phyloP scores from a whole-genome alignment of 2,888 invertebrate genomes.

The Ethmia dodecea region DNA sequence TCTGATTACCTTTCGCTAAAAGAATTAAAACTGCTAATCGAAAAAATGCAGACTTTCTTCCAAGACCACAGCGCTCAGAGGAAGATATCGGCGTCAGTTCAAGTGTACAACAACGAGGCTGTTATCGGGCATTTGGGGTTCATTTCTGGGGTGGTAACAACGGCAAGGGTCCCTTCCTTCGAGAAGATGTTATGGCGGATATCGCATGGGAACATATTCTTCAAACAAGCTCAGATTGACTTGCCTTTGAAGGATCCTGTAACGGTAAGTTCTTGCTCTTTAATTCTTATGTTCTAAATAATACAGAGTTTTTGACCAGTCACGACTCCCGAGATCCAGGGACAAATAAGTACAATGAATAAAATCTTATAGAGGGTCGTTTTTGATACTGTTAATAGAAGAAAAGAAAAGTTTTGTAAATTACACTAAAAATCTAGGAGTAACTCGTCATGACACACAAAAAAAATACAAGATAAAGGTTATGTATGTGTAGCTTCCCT shows the following conservation, averaged over 20 bases:
- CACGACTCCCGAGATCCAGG: too few relatives aligned
- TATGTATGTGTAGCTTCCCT: too few relatives aligned
- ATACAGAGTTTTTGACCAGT: too few relatives aligned
- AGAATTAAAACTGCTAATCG: conserved; percentile 60
- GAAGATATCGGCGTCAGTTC: conserved; percentile 65
- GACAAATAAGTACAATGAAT: too few relatives aligned
- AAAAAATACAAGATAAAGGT: too few relatives aligned
- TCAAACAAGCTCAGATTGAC: conserved; percentile 67
- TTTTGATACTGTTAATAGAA: too few relatives aligned
- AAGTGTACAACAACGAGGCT: conserved; percentile 61
- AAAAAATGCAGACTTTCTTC: conserved; percentile 67
- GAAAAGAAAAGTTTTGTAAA: too few relatives aligned
- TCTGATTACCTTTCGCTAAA: conserved; percentile 61
- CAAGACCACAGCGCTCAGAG: conserved; percentile 80
- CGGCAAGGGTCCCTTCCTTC: conserved; percentile 57
- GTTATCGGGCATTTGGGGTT: conserved; percentile 63
- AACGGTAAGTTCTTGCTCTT: conserved; percentile 57
- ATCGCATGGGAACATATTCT: conserved; percentile 71
- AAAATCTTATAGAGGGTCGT: too few relatives aligned
- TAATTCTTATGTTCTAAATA: too few relatives aligned
- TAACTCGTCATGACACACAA: too few relatives aligned
- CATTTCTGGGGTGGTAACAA: conserved; percentile 66
- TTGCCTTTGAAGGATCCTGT: conserved; percentile 61
- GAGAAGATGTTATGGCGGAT: conserved; percentile 72
- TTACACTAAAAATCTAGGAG: too few relatives aligned